Evolutionary conservation across 1,140 invertebrate genomes (phyloP).

Genomic region (Eciton burchellii): DNA sequence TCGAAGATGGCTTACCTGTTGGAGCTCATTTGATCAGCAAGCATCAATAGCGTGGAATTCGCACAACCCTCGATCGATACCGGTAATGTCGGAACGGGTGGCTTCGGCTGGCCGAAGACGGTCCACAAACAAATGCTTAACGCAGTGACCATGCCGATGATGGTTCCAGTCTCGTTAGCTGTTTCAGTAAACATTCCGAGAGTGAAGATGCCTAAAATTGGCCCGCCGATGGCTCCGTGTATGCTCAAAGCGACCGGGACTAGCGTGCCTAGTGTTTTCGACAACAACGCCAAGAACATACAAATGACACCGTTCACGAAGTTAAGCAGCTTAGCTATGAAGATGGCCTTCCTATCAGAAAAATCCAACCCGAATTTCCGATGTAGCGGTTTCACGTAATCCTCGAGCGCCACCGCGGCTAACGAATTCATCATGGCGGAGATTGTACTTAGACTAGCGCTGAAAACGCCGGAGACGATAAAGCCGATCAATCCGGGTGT

Average conservation of each 20-base stretch:
- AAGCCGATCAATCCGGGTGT: conserved; percentile 89
- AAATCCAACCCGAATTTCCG: conserved; percentile 67
- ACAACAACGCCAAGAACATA: conserved; percentile 90
- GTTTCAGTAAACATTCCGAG: conserved; percentile 90
- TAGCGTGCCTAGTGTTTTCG: conserved; percentile 90
- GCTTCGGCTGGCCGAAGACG: conserved; percentile 92
- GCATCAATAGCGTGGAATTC: conserved; percentile 57
- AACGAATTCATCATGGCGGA: conserved; percentile 95
- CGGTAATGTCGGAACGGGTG: conserved; percentile 86
- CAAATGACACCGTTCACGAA: conserved; percentile 90
- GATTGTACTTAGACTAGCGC: conserved; percentile 93
- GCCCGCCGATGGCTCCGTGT: conserved; percentile 92
- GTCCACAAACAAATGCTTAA: conserved; percentile 92
- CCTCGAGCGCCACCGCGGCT: conserved; percentile 93
- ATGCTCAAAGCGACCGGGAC: conserved; percentile 91
- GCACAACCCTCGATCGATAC: conserved; percentile 87
- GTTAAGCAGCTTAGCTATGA: conserved; percentile 87
- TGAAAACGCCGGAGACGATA: conserved; percentile 87
- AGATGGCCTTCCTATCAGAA: conserved; percentile 81
- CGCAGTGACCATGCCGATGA: conserved; percentile 89
- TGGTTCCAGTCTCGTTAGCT: conserved; percentile 90
- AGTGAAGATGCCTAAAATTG: conserved; percentile 92
- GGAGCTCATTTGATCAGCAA: background rate
- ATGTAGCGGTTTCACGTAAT: conserved; percentile 89
- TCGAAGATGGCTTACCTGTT: conserved; percentile 41